Percentiles rank a stretch among this genome's conserved stretches.
Conservation (phyloP, 2,888 invertebrate genomes). For the Brachypterus glaber region DNA sequence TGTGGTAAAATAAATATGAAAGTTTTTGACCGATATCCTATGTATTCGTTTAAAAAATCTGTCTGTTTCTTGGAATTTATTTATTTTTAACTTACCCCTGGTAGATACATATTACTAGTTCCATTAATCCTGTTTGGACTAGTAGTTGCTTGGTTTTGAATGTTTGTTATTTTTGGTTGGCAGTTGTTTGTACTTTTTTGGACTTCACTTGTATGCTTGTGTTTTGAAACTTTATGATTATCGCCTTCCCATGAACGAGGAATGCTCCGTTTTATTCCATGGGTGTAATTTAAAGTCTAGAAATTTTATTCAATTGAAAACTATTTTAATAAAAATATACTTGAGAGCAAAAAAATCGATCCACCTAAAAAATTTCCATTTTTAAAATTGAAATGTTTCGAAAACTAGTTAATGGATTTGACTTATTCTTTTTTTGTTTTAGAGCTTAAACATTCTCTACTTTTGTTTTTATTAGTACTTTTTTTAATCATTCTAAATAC, state of each 20-base stretch:
- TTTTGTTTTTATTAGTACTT: too few species aligned
- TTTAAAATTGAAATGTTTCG: too few species aligned
- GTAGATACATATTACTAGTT: conserved; percentile 23
- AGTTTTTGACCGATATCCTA: too few species aligned
- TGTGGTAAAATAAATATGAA: too few species aligned
- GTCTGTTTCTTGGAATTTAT: conserved; percentile 1
- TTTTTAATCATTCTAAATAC: too few species aligned
- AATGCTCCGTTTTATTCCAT: conserved; percentile 54
- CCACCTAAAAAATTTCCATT: too few species aligned
- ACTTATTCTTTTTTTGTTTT: too few species aligned
- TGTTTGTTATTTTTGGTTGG: conserved; percentile 13
- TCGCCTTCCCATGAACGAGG: conserved; percentile 54
- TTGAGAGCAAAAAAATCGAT: too few species aligned
- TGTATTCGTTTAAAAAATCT: too few species aligned
- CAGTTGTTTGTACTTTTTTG: conserved; percentile 6
- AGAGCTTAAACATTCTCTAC: too few species aligned
- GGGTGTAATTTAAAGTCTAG: conserved; percentile 28
- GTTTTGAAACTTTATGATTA: conserved; percentile 47
- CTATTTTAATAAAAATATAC: too few species aligned
- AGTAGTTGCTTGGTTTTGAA: conserved; percentile 14
- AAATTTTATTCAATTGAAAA: neutral
- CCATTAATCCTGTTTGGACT: conserved; percentile 2
- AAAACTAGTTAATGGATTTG: too few species aligned
- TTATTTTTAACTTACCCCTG: conserved; percentile 23
- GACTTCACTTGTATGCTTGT: conserved; percentile 38